These are phyloP conservation scores for Pluvialis apricaria DNA, from an alignment of 2,113 vertebrate genomes.

Conservation along the genomic window DNA sequence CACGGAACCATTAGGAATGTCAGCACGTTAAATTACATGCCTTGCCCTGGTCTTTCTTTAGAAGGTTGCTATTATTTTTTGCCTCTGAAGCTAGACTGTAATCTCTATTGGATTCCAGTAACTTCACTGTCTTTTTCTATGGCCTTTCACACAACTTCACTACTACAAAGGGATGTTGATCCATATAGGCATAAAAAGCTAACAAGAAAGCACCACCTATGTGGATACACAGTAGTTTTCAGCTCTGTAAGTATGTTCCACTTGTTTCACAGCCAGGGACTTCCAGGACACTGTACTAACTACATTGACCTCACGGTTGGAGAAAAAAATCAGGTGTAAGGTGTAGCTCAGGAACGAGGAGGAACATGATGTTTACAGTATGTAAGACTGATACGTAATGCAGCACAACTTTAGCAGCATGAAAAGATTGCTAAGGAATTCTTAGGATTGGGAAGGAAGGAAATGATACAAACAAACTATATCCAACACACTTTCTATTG, in stretches of 20 bases:
- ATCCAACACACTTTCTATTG: neutral
- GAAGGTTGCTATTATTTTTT: neutral
- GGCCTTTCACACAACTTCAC: neutral
- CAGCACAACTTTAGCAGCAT: neutral
- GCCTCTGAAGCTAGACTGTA: neutral
- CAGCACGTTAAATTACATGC: neutral
- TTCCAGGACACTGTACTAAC: neutral
- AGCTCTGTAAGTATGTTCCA: neutral
- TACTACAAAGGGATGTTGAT: neutral
- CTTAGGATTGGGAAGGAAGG: neutral
- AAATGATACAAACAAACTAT: neutral
- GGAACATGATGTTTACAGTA: neutral
- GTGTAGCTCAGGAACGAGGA: neutral
- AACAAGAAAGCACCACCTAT: neutral
- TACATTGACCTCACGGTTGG: fast-evolving
- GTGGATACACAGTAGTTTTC: neutral
- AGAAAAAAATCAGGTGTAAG: neutral
- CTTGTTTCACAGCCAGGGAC: neutral
- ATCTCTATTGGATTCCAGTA: neutral
- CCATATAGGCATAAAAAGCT: neutral
- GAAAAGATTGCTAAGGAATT: neutral
- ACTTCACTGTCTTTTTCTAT: neutral
- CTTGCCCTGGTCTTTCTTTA: neutral
- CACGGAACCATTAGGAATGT: neutral
- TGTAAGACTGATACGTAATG: neutral